phyloP scores from a whole-genome alignment of 2,797 vertebrate genomes.

The Acipenser oxyrinchus region DNA sequence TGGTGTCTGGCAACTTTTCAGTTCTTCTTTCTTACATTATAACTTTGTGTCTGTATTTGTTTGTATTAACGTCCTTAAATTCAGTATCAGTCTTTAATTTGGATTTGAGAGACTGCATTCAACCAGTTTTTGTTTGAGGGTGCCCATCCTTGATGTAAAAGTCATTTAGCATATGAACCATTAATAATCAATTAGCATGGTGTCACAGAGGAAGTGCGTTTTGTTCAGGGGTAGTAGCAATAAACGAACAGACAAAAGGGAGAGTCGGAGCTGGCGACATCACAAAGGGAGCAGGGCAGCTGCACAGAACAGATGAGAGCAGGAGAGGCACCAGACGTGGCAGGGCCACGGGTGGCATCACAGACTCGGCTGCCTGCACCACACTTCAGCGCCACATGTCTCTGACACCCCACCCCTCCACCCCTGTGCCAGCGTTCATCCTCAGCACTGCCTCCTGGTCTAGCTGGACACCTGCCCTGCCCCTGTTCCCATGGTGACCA shows the following conservation, averaged over 20 bases:
- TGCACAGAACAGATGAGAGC: constrained; percentile 53
- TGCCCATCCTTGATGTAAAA: constrained; percentile 37
- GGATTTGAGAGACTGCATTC: no score
- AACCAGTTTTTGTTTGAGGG: no score
- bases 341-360: constrained; percentile 20
- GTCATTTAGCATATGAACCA: constrained; percentile 45
- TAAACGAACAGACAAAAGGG: constrained; percentile 57
- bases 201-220: constrained; percentile 47
- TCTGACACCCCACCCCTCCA: constrained; percentile 6
- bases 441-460: constrained; percentile 53
- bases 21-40: no score
- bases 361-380: neutral
- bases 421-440: constrained; percentile 22
- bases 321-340: constrained; percentile 23
- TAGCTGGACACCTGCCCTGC: constrained; percentile 41
- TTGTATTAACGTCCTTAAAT: no score
- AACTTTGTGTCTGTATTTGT: neutral
- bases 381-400: constrained; percentile 8
- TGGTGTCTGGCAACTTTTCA: no score
- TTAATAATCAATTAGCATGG: constrained; percentile 65
- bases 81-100: no score
- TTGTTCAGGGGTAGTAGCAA: constrained; percentile 55
- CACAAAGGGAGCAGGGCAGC: constrained; percentile 50
- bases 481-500: constrained; percentile 57
- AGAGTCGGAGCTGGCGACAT: constrained; percentile 22